Conservation (phyloP, 2,113 vertebrate genomes). For the Sander vitreus region DNA sequence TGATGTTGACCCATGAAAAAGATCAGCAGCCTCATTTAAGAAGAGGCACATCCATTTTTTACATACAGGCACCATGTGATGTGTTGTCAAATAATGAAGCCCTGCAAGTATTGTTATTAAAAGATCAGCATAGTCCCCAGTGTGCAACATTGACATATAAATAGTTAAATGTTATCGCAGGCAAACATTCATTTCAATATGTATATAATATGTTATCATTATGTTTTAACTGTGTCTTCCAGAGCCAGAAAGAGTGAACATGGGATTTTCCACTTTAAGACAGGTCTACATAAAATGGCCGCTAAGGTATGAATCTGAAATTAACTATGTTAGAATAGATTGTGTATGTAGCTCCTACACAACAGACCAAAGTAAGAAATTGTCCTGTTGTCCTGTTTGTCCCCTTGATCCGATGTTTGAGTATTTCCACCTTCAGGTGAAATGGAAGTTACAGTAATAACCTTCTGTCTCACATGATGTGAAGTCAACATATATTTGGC, state of each 20-base stretch:
- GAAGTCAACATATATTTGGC: background rate
- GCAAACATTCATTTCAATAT: background rate
- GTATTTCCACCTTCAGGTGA: background rate
- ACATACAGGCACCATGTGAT: background rate
- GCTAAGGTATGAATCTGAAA: constrained; percentile 84
- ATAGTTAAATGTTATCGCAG: background rate
- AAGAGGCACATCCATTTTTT: background rate
- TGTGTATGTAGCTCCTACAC: background rate
- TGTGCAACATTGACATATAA: background rate
- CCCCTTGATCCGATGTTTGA: no score
- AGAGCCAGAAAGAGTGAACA: constrained; percentile 90
- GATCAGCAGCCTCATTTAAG: background rate
- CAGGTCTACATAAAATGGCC: constrained; percentile 89
- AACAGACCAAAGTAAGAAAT: background rate
- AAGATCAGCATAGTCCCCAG: background rate
- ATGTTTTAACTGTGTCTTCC: constrained; percentile 17
- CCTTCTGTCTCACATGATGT: background rate
- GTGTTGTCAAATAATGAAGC: background rate
- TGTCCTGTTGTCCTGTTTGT: background rate
- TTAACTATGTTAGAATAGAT: background rate
- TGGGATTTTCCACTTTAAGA: constrained; percentile 90
- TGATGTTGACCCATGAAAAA: background rate
- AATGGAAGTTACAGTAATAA: background rate
- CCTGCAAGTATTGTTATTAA: background rate
- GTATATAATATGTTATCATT: no score